A percentile compares a stretch with the other conserved stretches of the same genome.
phyloP scores from a whole-genome alignment of 2,888 invertebrate genomes.

The Monoplex corrugatus region DNA sequence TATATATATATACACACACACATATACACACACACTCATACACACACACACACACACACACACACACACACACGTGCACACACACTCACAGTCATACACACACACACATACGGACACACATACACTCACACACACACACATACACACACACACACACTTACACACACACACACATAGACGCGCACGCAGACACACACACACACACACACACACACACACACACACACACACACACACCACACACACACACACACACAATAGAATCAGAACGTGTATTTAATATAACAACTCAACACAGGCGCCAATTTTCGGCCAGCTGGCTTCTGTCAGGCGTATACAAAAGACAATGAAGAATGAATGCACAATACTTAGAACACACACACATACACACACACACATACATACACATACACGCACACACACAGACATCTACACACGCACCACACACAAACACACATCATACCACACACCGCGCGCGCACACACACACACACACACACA shows the following conservation, averaged over 20 bases:
- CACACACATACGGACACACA: neutral
- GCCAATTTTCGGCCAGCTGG: too few species aligned
- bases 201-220: slow-evolving; percentile 7
- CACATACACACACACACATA: neutral
- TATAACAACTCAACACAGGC: too few species aligned
- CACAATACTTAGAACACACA: too few species aligned
- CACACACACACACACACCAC: slow-evolving; percentile 3
- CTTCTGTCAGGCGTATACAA: too few species aligned
- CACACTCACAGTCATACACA: neutral
- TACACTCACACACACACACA: slow-evolving; percentile 14
- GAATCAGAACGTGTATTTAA: too few species aligned
- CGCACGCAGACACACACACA: neutral
- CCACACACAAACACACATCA: neutral
- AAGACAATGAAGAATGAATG: too few species aligned
- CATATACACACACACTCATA: neutral
- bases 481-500: slow-evolving; percentile 32
- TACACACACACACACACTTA: neutral
- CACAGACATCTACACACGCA: slow-evolving; percentile 2
- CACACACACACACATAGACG: neutral
- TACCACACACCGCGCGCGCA: too few species aligned
- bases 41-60: neutral
- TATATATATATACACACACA: slow-evolving; percentile 15
- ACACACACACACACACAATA: slow-evolving; percentile 7
- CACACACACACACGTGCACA: neutral
- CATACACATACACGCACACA: slow-evolving; percentile 6